phyloP scores from a whole-genome alignment of 2,888 invertebrate species.

The Lymantria monacha region DNA sequence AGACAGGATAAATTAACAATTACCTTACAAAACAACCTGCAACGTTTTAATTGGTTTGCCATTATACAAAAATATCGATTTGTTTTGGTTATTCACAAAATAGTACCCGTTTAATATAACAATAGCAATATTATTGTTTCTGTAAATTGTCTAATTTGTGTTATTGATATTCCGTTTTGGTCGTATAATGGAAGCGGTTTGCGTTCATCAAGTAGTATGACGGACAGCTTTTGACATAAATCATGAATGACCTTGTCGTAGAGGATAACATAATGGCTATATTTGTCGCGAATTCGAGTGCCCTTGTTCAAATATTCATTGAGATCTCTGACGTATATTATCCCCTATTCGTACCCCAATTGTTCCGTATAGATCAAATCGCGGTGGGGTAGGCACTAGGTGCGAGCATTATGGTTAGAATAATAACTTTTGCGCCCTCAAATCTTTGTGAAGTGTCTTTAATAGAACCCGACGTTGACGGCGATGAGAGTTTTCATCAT shows the following conservation, averaged over 20 bases:
- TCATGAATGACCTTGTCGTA: constrained; percentile 41
- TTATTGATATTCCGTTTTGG: constrained; percentile 23
- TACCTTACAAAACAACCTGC: constrained; percentile 43
- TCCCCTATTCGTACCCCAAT: constrained; percentile 24
- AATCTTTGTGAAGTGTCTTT: constrained; percentile 72
- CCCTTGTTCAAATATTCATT: constrained; percentile 40
- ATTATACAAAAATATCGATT: constrained; percentile 13
- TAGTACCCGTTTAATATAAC: constrained; percentile 10
- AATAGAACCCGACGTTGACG: constrained; percentile 64
- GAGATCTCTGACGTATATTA: constrained; percentile 40
- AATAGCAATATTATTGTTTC: constrained; percentile 10
- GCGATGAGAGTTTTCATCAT: constrained; percentile 69
- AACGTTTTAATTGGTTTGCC: constrained; percentile 22
- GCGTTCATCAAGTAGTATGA: constrained; percentile 37
- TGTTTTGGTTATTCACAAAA: constrained; percentile 12
- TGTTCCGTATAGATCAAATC: constrained; percentile 34
- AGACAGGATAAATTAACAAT: constrained; percentile 47
- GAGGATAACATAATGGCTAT: constrained; percentile 51
- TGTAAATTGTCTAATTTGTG: constrained; percentile 9
- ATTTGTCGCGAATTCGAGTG: constrained; percentile 48
- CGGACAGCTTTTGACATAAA: constrained; percentile 49
- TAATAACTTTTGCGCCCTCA: constrained; percentile 59
- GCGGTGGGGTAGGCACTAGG: constrained; percentile 39
- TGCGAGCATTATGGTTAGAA: constrained; percentile 45
- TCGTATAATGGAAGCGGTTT: constrained; percentile 15